Conservation (phyloP, 2,113 vertebrate species). For the Sebastes fasciatus region DNA sequence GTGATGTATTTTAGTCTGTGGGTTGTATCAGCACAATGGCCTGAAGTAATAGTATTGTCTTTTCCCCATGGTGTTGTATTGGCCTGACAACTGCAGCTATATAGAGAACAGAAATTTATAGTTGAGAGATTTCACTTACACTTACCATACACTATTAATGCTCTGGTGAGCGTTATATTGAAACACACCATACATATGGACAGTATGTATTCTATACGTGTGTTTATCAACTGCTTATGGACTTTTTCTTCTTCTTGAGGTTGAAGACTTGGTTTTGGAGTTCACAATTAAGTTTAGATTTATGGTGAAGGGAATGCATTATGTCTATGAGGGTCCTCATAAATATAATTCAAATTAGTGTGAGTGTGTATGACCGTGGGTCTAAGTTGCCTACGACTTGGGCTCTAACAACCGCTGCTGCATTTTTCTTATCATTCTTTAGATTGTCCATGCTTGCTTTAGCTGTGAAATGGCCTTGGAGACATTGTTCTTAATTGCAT, state of each 20-base stretch:
- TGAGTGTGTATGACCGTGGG: background rate
- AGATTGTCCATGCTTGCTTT: background rate
- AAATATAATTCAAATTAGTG: background rate
- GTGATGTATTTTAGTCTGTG: slow-evolving; percentile 49
- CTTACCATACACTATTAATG: slow-evolving; percentile 21
- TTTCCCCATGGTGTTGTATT: slow-evolving; percentile 50
- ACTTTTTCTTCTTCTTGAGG: background rate
- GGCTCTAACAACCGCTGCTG: background rate
- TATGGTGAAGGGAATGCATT: background rate
- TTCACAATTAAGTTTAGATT: background rate
- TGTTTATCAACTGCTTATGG: slow-evolving; percentile 14
- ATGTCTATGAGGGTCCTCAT: background rate
- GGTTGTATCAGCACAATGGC: slow-evolving; percentile 44
- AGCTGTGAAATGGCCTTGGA: slow-evolving; percentile 10
- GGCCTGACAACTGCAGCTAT: slow-evolving; percentile 32
- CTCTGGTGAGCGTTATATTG: slow-evolving; percentile 17
- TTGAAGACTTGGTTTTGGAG: background rate
- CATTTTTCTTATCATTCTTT: slow-evolving; percentile 6
- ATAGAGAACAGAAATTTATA: slow-evolving; percentile 36
- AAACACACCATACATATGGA: slow-evolving; percentile 13
- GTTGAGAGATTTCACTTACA: slow-evolving; percentile 17
- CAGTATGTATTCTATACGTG: background rate
- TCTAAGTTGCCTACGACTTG: background rate
- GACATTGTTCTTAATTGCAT: slow-evolving; percentile 30
- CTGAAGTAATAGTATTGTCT: slow-evolving; percentile 45